phyloP scores from a whole-genome alignment of 2,888 invertebrate genomes.

The Omphaloscelis lunosa region DNA sequence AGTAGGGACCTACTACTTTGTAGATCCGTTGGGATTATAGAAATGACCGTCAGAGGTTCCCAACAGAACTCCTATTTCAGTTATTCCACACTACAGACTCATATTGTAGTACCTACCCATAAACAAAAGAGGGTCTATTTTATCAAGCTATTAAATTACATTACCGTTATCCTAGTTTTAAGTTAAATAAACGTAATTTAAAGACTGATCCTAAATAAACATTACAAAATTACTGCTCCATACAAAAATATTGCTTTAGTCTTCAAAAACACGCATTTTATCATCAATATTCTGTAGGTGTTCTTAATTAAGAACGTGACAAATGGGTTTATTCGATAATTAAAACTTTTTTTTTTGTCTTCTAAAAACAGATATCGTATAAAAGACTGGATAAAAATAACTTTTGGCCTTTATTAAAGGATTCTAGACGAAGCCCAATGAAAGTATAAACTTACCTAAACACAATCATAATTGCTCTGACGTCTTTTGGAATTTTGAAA shows the following conservation, averaged over 20 bases:
- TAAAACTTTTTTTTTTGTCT: constrained; percentile 2
- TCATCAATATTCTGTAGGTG: constrained; percentile 49
- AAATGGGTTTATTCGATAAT: constrained; percentile 39
- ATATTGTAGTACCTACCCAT: neutral
- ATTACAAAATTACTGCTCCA: constrained; percentile 41
- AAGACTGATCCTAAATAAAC: constrained; percentile 58
- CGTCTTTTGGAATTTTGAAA: neutral
- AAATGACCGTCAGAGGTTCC: neutral
- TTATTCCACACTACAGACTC: neutral
- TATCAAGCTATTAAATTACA: neutral
- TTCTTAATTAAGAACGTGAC: constrained; percentile 50
- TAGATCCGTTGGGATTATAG: neutral
- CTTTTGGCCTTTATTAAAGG: neutral
- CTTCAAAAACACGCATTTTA: constrained; percentile 24
- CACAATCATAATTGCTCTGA: neutral
- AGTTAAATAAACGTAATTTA: constrained; percentile 37
- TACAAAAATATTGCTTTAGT: constrained; percentile 51
- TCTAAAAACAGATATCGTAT: neutral
- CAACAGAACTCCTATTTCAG: neutral
- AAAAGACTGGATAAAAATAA: neutral
- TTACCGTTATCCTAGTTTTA: constrained; percentile 2
- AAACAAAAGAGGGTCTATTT: constrained; percentile 2
- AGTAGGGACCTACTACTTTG: neutral
- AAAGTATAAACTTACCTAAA: constrained; percentile 5
- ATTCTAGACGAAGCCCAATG: neutral